phyloP scores from a whole-genome alignment of 2,113 vertebrate species.

The Heliornis fulica region DNA sequence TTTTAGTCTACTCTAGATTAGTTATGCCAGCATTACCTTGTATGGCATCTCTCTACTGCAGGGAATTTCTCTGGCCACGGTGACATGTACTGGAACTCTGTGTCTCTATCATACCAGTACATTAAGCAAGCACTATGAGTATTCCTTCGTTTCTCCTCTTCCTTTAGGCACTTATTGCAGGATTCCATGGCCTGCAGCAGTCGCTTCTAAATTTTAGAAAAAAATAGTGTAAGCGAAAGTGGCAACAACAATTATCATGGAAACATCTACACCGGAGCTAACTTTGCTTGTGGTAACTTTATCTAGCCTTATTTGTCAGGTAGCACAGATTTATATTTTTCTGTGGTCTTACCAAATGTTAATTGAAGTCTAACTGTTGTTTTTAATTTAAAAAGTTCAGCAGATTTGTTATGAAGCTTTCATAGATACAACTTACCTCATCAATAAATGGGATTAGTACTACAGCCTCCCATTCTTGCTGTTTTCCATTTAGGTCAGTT shows the following conservation, averaged over 20 bases:
- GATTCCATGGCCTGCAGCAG: conserved; percentile 91
- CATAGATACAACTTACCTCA: conserved; percentile 76
- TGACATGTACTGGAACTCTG: conserved; percentile 80
- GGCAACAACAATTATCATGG: neutral
- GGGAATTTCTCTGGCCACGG: conserved; percentile 87
- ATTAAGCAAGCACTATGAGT: conserved; percentile 87
- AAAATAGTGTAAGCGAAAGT: neutral
- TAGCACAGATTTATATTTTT: neutral
- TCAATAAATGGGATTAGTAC: conserved; percentile 98
- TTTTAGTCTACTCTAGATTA: neutral
- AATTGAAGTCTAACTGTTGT: neutral
- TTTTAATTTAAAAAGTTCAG: neutral
- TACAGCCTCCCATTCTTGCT: conserved; percentile 98
- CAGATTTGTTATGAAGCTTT: neutral
- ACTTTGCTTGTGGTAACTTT: neutral
- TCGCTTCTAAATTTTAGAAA: conserved; percentile 75
- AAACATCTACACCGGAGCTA: neutral
- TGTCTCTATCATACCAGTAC: conserved; percentile 80
- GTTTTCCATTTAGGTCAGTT: conserved; percentile 97
- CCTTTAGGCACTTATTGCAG: conserved; percentile 79
- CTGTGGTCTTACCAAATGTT: neutral
- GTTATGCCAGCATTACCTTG: conserved; percentile 72
- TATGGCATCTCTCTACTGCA: conserved; percentile 79
- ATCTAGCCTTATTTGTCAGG: neutral
- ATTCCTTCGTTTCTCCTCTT: conserved; percentile 87